phyloP scores from a whole-genome alignment of 2,888 invertebrate species.

The Cheiracanthium punctorium region DNA sequence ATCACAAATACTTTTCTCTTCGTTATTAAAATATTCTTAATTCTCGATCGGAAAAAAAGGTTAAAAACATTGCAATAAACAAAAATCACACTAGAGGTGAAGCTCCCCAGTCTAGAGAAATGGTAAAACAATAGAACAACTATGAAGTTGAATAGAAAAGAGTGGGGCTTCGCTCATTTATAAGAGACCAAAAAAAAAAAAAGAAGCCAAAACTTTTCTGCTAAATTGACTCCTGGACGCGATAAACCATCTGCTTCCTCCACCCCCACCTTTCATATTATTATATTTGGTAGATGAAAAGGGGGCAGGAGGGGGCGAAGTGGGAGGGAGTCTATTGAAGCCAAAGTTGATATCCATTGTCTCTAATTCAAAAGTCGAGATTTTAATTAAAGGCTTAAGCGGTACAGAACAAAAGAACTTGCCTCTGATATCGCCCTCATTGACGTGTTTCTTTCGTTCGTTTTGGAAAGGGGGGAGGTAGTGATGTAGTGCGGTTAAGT shows the following conservation, averaged over 20 bases:
- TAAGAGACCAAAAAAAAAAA: neutral
- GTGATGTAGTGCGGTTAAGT: neutral
- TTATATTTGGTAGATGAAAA: slow-evolving; percentile 44
- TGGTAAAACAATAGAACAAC: slow-evolving; percentile 16
- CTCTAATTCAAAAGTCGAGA: slow-evolving; percentile 50
- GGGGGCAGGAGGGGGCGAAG: neutral
- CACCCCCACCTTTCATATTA: slow-evolving; percentile 5
- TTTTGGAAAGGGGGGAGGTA: neutral
- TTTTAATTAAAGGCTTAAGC: slow-evolving; percentile 66
- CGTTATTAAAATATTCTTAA: slow-evolving; percentile 16
- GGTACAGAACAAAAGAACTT: slow-evolving; percentile 37
- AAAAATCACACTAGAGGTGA: neutral
- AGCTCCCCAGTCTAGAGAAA: slow-evolving; percentile 21
- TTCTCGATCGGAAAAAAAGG: neutral
- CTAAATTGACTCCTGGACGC: slow-evolving; percentile 52
- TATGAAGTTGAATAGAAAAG: neutral
- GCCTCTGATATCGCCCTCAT: slow-evolving; percentile 19
- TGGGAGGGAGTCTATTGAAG: slow-evolving; percentile 24
- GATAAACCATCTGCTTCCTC: slow-evolving; percentile 30
- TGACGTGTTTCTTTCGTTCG: slow-evolving; percentile 37
- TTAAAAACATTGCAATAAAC: neutral
- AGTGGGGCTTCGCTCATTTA: neutral
- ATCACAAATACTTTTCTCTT: neutral
- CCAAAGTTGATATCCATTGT: slow-evolving; percentile 45
- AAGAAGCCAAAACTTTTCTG: slow-evolving; percentile 52